Base-by-base conservation (phyloP, 2,113 vertebrate genomes). In the Electrona antarctica region DNA sequence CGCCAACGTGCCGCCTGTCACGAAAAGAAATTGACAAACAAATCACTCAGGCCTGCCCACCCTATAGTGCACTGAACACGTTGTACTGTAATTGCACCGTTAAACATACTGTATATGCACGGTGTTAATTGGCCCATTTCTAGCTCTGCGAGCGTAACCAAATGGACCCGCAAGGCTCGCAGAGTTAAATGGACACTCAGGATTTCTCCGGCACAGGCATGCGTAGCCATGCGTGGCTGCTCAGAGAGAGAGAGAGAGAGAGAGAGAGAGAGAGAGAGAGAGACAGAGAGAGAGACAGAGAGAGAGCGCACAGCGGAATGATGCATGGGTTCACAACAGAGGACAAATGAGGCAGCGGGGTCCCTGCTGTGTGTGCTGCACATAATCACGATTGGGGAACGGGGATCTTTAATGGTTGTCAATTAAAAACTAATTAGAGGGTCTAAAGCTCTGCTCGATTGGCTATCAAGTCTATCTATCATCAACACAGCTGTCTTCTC, bases 401-500 rank as follows among this genome's bases (percentile, higher is more conserved):
- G 77, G 29, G 79, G 73, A 86, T 87, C 87, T 87, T 91, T 90
- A 91, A 91, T 90, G 88, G 88, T 78, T 89, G 84, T 88, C 87
- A 89, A 88, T 90, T 91, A 89, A 90, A 91, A 91, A 83, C 84
- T 87, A 91, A 91, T 91, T 91, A 88, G 81, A 82, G 81, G 81
- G 69, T 85, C 85, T 90, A 82, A 41, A 88, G 80, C 85, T 89
- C 83, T 82, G 83, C 83, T 62, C 86, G 84, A 88, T 87, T 64
- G 15, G 68, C 78, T 84, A 87, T 91, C 90, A 88, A n/a, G 89
- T 86, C 80, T 75, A 91, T 89, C 87, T 86, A 87, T 91, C 87
- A 87, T 79, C 74, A 64, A 41, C 77, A 59, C 85, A 85, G 84
- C 85, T 87, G 86, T 62, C 76, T 54, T 21, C 21, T 21, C 21